phyloP scores from a whole-genome alignment of 2,113 vertebrate species.

The Rhinolophus ferrumequinum region DNA sequence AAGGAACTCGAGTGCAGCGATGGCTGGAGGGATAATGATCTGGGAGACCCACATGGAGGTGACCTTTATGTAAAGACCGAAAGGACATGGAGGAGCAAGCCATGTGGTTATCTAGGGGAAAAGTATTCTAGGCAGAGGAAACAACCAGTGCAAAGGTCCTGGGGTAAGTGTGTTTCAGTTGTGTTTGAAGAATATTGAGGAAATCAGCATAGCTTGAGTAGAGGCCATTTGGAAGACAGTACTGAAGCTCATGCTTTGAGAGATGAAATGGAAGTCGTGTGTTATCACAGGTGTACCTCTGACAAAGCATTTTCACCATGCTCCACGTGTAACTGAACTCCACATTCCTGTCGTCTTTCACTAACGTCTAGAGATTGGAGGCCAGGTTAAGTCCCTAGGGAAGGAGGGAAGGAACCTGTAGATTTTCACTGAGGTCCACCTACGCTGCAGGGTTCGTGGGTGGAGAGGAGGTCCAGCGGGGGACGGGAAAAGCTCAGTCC shows the following conservation, averaged over 20 bases:
- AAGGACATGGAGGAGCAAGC: neutral
- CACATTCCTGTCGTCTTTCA: neutral
- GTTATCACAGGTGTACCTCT: neutral
- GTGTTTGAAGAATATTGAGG: neutral
- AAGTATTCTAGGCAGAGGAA: neutral
- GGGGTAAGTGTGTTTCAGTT: neutral
- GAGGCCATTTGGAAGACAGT: rapidly evolving
- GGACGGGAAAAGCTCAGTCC: neutral
- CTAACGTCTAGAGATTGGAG: neutral
- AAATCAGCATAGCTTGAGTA: neutral
- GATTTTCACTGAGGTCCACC: neutral
- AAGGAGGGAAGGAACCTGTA: neutral
- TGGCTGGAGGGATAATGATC: neutral
- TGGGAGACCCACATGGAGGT: neutral
- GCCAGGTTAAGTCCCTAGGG: neutral
- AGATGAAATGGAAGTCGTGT: neutral
- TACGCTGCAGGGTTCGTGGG: neutral
- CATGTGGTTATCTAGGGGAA: neutral
- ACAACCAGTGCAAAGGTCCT: neutral
- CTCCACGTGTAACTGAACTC: neutral
- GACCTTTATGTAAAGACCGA: neutral
- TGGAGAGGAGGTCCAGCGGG: neutral
- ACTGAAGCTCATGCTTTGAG: neutral
- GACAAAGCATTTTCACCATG: neutral
- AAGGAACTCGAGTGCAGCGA: neutral